These are phyloP conservation scores for Sesamia nonagrioides DNA, from an alignment of 1,140 invertebrate species.

Conservation along the genomic window DNA sequence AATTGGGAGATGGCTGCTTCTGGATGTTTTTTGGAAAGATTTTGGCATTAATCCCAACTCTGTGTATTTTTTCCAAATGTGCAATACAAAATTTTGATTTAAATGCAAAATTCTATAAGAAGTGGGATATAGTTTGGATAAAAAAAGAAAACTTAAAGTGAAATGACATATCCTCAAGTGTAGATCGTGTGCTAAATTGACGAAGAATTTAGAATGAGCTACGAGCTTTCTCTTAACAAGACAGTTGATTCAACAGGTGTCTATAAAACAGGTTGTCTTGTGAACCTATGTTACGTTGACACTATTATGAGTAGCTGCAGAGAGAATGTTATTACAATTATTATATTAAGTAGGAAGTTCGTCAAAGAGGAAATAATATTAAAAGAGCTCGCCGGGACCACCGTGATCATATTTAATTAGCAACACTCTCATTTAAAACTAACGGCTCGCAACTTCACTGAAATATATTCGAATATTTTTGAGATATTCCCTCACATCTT, in stretches of 20 bases:
- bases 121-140: neutral
- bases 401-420: constrained; percentile 46
- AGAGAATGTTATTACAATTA: constrained; percentile 1
- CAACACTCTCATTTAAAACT: constrained; percentile 41
- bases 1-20: constrained; percentile 72
- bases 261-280: constrained; percentile 27
- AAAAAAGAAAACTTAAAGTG: neutral
- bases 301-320: neutral
- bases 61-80: neutral
- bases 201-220: constrained; percentile 27
- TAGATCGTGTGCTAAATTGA: constrained; percentile 19
- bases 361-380: constrained; percentile 39
- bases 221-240: constrained; percentile 41
- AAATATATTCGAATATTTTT: constrained; percentile 39
- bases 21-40: constrained; percentile 34
- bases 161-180: constrained; percentile 10
- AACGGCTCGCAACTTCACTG: constrained; percentile 23
- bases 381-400: constrained; percentile 29
- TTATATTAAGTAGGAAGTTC: constrained; percentile 1
- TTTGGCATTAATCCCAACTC: constrained; percentile 16
- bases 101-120: neutral
- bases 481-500: constrained; percentile 37
- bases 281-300: constrained; percentile 10
- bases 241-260: constrained; percentile 37
- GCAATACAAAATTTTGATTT: neutral